phyloP scores from a whole-genome alignment of 2,888 invertebrate genomes.

The Cistogaster globosa region DNA sequence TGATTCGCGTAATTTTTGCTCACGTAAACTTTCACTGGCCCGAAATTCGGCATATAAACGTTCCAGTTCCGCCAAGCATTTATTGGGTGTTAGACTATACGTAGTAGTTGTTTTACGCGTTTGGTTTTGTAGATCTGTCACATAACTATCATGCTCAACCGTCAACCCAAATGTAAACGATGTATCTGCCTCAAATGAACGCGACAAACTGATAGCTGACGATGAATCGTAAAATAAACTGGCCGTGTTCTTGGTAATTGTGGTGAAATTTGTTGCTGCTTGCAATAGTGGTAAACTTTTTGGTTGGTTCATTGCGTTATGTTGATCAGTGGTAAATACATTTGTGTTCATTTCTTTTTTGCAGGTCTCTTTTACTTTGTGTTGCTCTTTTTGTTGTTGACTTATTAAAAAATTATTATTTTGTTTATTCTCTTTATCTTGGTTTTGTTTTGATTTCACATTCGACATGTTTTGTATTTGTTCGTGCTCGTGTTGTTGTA shows the following conservation, averaged over 20 bases:
- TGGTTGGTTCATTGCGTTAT: constrained; percentile 21
- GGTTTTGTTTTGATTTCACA: constrained; percentile 79
- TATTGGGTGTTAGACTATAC: constrained; percentile 77
- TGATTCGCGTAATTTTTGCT: constrained; percentile 65
- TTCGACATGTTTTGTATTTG: constrained; percentile 71
- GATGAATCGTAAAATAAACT: constrained; percentile 63
- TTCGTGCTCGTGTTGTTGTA: constrained; percentile 17
- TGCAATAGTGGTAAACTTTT: constrained; percentile 16
- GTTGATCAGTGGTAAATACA: constrained; percentile 35
- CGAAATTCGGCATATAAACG: constrained; percentile 81
- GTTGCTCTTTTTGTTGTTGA: constrained; percentile 55
- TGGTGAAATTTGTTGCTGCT: constrained; percentile 26
- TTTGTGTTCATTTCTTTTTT: constrained; percentile 53
- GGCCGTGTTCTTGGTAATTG: constrained; percentile 16
- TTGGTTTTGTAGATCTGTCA: constrained; percentile 57
- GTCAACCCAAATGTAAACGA: constrained; percentile 58
- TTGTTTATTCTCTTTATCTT: constrained; percentile 74
- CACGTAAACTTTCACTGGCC: constrained; percentile 80
- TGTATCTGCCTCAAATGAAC: constrained; percentile 78
- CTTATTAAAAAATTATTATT: constrained; percentile 66
- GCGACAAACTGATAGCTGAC: constrained; percentile 79
- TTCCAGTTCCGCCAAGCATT: constrained; percentile 81
- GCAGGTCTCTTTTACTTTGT: not conserved
- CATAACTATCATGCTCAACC: constrained; percentile 64
- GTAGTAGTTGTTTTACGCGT: constrained; percentile 68